Evolutionary conservation across 1,140 invertebrate species (phyloP).

Genomic region (Bathynomus jamesi): DNA sequence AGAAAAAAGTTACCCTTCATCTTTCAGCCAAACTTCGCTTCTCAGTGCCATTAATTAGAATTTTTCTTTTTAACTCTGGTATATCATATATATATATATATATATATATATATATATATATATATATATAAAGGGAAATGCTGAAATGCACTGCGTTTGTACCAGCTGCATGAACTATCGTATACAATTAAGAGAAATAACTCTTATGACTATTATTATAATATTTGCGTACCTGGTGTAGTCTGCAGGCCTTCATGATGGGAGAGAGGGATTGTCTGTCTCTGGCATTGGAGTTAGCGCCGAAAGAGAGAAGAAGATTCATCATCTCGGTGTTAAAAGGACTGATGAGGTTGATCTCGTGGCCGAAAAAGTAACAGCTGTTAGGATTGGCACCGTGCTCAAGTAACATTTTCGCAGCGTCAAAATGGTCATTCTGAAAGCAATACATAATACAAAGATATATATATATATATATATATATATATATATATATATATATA

Average conservation of each 20-base stretch:
- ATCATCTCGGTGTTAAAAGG: slow-evolving; percentile 66
- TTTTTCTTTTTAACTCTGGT: no score
- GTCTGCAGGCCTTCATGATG: slow-evolving; percentile 74
- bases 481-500: no score
- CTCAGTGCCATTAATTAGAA: no score
- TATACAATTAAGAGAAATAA: no score
- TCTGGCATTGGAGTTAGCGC: slow-evolving; percentile 74
- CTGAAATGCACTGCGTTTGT: background rate
- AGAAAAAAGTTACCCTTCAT: no score
- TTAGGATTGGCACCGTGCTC: slow-evolving; percentile 60
- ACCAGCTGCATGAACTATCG: background rate
- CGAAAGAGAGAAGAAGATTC: slow-evolving; percentile 70
- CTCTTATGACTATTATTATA: no score
- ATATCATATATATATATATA: background rate
- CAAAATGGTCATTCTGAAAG: slow-evolving; percentile 64
- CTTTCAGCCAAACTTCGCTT: no score
- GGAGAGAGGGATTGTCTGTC: slow-evolving; percentile 75
- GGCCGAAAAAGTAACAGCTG: slow-evolving; percentile 73
- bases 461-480: background rate
- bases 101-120: background rate
- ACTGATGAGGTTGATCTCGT: slow-evolving; percentile 78
- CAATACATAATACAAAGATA: background rate
- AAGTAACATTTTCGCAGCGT: slow-evolving; percentile 56
- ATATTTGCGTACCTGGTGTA: slow-evolving; percentile 55
- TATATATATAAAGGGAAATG: background rate